Percentiles rank a stretch among this genome's conserved stretches.
phyloP scores from a whole-genome alignment of 2,888 invertebrate species.

The Chydorus sphaericus region DNA sequence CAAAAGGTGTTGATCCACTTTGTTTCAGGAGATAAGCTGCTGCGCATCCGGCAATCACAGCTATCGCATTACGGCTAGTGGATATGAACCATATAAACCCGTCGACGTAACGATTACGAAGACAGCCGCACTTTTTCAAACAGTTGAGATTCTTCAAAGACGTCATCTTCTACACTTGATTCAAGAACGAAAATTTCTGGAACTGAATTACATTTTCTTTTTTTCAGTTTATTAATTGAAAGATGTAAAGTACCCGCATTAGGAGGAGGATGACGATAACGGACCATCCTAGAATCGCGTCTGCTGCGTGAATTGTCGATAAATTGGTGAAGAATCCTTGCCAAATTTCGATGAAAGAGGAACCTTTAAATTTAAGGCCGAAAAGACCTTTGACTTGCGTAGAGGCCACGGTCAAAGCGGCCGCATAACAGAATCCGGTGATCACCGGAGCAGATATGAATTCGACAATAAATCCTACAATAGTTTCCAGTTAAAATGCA shows the following conservation, averaged over 20 bases:
- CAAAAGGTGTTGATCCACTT: slow-evolving; percentile 38
- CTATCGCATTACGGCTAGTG: slow-evolving; percentile 60
- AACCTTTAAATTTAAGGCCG: slow-evolving; percentile 49
- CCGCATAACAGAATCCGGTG: slow-evolving; percentile 69
- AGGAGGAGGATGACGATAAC: slow-evolving; percentile 58
- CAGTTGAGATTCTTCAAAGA: not conserved
- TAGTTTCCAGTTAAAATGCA: not conserved
- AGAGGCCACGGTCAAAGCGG: slow-evolving; percentile 66
- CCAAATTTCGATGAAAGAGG: slow-evolving; percentile 50
- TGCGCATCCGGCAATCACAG: slow-evolving; percentile 51
- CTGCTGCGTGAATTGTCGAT: slow-evolving; percentile 48
- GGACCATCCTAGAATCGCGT: slow-evolving; percentile 50
- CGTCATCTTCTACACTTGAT: not conserved
- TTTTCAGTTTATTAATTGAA: not conserved
- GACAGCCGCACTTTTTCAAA: not conserved
- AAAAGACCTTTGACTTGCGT: slow-evolving; percentile 61
- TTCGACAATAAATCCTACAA: slow-evolving; percentile 59
- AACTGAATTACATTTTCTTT: not conserved
- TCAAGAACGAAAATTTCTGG: not conserved
- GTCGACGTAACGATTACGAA: slow-evolving; percentile 30
- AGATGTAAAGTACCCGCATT: slow-evolving; percentile 45
- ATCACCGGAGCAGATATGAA: slow-evolving; percentile 77
- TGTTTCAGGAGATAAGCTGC: slow-evolving; percentile 44
- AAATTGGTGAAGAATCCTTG: slow-evolving; percentile 51
- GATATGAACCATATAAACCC: slow-evolving; percentile 54